Percentiles rank a stretch among this genome's conserved stretches.
Evolutionary conservation across 1,140 invertebrate species (phyloP).

Genomic region (Ceratina japonica): DNA sequence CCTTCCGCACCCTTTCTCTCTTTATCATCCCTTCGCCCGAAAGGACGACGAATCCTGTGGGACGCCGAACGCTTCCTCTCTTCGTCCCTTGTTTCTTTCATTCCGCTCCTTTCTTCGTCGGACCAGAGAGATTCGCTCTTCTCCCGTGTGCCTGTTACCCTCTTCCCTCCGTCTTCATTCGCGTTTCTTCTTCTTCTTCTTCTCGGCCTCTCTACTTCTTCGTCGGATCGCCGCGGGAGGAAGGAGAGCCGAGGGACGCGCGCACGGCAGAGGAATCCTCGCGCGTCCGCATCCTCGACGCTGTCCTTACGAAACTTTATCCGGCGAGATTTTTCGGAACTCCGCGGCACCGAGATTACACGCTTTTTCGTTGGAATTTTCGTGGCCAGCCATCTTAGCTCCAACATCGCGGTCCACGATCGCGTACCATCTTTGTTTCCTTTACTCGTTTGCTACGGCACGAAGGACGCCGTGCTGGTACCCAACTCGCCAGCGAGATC

Average conservation of each 20-base stretch:
- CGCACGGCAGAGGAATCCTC: slow-evolving; percentile 63
- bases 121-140: slow-evolving; percentile 29
- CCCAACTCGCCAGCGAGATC: slow-evolving; percentile 8
- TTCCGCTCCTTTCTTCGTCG: slow-evolving; percentile 27
- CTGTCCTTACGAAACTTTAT: slow-evolving; percentile 49
- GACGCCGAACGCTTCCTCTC: slow-evolving; percentile 46
- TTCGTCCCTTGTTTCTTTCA: slow-evolving; percentile 32
- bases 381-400: background rate
- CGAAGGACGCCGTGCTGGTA: slow-evolving; percentile 2
- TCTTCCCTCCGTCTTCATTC: slow-evolving; percentile 1
- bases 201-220: background rate
- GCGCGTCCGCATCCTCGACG: slow-evolving; percentile 38
- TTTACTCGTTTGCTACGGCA: background rate
- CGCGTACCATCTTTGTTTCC: background rate
- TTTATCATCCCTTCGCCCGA: slow-evolving; percentile 16
- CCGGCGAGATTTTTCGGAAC: slow-evolving; percentile 42
- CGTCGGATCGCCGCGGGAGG: background rate
- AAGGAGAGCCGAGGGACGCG: slow-evolving; percentile 41
- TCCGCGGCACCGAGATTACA: background rate
- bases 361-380: slow-evolving; percentile 21
- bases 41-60: slow-evolving; percentile 56
- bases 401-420: background rate
- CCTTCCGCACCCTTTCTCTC: slow-evolving; percentile 20
- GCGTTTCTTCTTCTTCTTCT: slow-evolving; percentile 17
- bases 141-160: slow-evolving; percentile 8